Evolutionary conservation across 2,888 invertebrate species (phyloP), one percentile per base, ranked within the genome.

Genomic region (Proisotoma minuta): DNA sequence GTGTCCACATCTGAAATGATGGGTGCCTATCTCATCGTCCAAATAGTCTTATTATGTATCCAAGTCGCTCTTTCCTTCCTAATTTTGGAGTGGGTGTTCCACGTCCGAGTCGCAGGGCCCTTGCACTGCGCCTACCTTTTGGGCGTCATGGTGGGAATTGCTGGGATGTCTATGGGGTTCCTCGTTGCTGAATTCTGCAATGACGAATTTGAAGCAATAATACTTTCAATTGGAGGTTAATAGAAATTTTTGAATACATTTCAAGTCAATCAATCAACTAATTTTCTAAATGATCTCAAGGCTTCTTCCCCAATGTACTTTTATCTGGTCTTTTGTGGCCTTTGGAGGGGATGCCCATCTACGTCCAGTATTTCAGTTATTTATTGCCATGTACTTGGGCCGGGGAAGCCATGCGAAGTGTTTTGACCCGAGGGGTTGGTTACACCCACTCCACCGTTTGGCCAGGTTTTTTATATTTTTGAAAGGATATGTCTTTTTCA

Each of bases 11-110:
- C 87, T 2, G 95, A 95, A 82, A 89, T 96, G 75, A 84, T 96
- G 74, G 87, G 93, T 78, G 91, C 92, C 0, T 95, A 95, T 79
- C 91, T 95, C 50, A 84, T 92, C 54, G 92, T 93, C 0, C 94
- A 96, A 82, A 91, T 95, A 78, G 87, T 94, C 65, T 91, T 95
- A 24, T 91, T 96, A 8, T 34, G 90, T 72, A 92, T 94, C 0
- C 95, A 96, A 82, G 93, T 93, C 0, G 86, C 89, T 0, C 81
- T 95, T 34, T 90, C 95, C 63, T 84, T 96, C 3, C 82, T 92
- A 71, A 92, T 95, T 81, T 91, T 95, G 87, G 88, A 93, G 71
- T 81, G 88, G 3, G 91, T 91, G 3, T 93, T 93, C 74, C 86
- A 88, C 1, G 91, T 96, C 58, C 88, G 93, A 77, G 89, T 90